Base-by-base conservation (phyloP, 2,888 invertebrate genomes). In the Tetragonisca angustula region DNA sequence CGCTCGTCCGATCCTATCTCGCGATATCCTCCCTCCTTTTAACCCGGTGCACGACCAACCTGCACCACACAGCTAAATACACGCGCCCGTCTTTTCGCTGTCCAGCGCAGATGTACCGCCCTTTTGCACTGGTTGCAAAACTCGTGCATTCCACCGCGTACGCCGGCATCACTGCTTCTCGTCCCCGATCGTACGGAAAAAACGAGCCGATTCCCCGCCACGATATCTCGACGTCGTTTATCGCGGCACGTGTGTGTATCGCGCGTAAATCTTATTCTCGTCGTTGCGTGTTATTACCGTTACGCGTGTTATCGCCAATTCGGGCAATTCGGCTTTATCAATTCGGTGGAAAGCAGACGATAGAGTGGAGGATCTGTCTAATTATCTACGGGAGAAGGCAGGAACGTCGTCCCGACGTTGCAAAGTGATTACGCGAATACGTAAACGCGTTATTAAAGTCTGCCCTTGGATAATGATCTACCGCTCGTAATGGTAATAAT, bases 1-100 rank as follows among this genome's bases (percentile, higher is more conserved):
- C 81, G 88, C 27, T 27, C 84, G 76, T 76, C 79, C 82, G 92
- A 91, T 92, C 88, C 85, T 91, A 92, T 92, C 91, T 91, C 79
- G 79, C 88, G 87, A 85, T 90, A 90, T 72, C 84, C 85, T 83
- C 92, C 90, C 87, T 88, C 85, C 89, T 86, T 83, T 90, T 83
- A 85, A 85, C 88, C 86, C 86, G 86, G 83, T 87, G 89, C 72
- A 88, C 76, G 78, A 83, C 75, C 84, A 87, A 88, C 90, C 90
- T 85, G 85, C 85, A 64, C 65, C 65, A 72, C 65, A 72, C 76
- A 79, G 79, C 79, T 83, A 59, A 85, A 78, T 85, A 82, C 90
- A 87, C 87, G 81, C 83, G 80, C 79, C 70, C 74, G 84, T 79
- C 78, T 84, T 89, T 90, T 89, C 83, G 72, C 72, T n/a, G 71